phyloP scores from a whole-genome alignment of 1,140 invertebrate genomes.

The Stegodyphus dumicola region DNA sequence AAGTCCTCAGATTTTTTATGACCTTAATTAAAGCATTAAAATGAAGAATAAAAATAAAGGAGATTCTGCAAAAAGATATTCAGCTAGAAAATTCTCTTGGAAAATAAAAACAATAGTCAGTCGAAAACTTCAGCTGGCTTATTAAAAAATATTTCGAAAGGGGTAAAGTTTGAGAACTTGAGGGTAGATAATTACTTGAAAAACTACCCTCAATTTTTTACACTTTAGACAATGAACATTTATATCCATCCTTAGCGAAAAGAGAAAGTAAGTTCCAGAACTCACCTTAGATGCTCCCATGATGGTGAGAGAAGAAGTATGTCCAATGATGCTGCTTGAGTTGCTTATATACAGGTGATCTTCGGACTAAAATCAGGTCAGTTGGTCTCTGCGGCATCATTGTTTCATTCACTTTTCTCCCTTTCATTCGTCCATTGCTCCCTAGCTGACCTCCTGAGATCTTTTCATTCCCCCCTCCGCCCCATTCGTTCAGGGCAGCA shows the following conservation, averaged over 20 bases:
- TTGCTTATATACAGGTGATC: slow-evolving; percentile 12
- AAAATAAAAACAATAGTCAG: too few species aligned
- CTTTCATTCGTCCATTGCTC: slow-evolving; percentile 40
- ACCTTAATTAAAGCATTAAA: too few species aligned
- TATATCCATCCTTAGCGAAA: background rate
- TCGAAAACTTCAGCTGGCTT: too few species aligned
- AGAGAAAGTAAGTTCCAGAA: background rate
- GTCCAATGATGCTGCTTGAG: background rate
- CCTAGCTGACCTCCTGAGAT: background rate
- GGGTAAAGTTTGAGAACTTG: too few species aligned
- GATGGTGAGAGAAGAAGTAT: slow-evolving; percentile 18
- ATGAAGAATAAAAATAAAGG: too few species aligned
- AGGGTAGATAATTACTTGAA: too few species aligned
- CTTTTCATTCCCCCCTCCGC: slow-evolving; percentile 1
- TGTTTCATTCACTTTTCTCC: slow-evolving; percentile 9
- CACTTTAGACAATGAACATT: too few species aligned
- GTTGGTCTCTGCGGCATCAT: slow-evolving; percentile 14
- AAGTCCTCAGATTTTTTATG: too few species aligned
- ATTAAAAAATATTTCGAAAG: too few species aligned
- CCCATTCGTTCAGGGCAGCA: background rate
- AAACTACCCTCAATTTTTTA: too few species aligned
- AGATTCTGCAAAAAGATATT: too few species aligned
- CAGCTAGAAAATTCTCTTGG: too few species aligned
- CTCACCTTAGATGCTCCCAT: slow-evolving; percentile 50
- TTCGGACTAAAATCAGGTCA: slow-evolving; percentile 23